Percentiles rank a stretch among this genome's conserved stretches.
These are phyloP conservation scores for Hafferia zeledoni DNA, from an alignment of 2,797 vertebrate species.

Conservation along the genomic window DNA sequence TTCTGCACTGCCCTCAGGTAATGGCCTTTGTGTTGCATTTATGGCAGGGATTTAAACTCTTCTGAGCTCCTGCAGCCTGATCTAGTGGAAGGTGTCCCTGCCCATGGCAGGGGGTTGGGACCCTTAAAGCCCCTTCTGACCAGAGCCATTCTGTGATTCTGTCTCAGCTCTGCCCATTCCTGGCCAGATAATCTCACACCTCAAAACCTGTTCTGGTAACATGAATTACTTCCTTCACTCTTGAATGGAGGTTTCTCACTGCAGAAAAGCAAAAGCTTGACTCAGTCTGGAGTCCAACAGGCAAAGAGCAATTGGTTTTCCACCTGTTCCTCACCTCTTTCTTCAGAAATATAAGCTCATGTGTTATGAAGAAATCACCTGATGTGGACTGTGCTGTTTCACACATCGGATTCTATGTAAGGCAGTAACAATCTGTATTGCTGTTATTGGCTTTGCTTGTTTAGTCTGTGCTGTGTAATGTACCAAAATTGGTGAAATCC, in stretches of 20 bases:
- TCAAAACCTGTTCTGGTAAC: neutral
- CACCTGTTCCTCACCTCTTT: neutral
- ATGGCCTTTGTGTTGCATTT: neutral
- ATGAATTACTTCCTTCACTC: neutral
- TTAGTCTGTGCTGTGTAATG: slow-evolving; percentile 25
- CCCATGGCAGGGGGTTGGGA: neutral
- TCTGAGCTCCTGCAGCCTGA: neutral
- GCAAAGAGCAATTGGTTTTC: neutral
- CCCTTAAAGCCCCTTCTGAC: neutral
- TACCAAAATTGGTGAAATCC: neutral
- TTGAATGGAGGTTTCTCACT: neutral
- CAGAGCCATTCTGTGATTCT: neutral
- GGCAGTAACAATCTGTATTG: neutral
- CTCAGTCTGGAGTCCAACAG: neutral
- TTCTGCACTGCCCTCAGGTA: neutral
- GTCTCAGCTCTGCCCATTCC: neutral
- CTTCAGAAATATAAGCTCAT: neutral
- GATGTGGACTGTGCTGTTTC: neutral
- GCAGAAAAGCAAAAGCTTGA: neutral
- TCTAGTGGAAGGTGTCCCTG: neutral
- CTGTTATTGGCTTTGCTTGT: slow-evolving; percentile 1
- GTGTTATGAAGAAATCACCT: neutral
- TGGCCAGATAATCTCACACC: neutral
- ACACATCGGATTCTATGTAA: neutral
- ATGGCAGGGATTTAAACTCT: neutral